Evolutionary conservation across 2,113 vertebrate species (phyloP), one percentile per base, ranked within the genome.

Genomic region (Lophura nycthemera): DNA sequence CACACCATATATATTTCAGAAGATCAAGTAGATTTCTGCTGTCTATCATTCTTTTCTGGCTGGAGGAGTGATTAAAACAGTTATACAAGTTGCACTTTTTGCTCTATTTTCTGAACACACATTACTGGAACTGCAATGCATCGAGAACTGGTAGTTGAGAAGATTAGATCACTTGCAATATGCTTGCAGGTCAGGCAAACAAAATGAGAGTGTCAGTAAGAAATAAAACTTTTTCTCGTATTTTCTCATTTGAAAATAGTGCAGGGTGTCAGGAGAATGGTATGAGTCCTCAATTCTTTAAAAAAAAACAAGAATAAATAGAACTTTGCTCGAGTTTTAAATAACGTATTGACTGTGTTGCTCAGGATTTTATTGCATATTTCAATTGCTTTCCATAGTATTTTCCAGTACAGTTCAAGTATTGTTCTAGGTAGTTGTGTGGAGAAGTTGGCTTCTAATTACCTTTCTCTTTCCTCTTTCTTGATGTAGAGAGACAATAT

Each of bases 371-470:
- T 25, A 15, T 36, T 69, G 7, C 43, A 7, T 82, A 45, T 72
- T 88, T 27, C 56, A 83, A 0, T 34, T 25, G 8, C 81, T 90
- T 77, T 86, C 16, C 59, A 73, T 73, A 45, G 60, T 16, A 10
- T 7, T 16, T 43, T 60, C 70, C 32, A 10, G 0, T 54, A 21
- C 17, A 6, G 8, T 66, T 85, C 50, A 42, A 6, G 4, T 56
- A 19, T 24, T 15, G 67, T 77, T 83, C 30, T 63, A 43, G 50
- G 38, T 71, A 19, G 6, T 66, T 2, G 4, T 0, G 0, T 54
- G 21, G 42, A 89, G 87, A 18, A 6, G 5, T 20, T 13, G 2
- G 7, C 50, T 83, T 83, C 45, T 15, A n/a, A 32, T 82, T 54
- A 76, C 50, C 22, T 91, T 89, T 75, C 32, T 59, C 32, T 50